phyloP scores from a whole-genome alignment of 1,140 invertebrate genomes.

The Matsumurasca onukii region DNA sequence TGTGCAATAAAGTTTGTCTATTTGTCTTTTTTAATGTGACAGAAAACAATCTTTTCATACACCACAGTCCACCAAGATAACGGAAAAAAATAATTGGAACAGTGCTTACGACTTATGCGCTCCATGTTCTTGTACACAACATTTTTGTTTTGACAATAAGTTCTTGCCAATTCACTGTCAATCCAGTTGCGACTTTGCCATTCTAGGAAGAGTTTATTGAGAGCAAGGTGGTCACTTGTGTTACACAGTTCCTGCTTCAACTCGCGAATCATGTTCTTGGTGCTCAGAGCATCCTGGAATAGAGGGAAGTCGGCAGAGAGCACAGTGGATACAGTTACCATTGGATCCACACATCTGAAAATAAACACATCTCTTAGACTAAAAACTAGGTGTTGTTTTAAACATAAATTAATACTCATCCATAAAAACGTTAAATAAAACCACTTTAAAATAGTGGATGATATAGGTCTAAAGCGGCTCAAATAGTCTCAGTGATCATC shows the following conservation, averaged over 20 bases:
- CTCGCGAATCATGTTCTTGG: constrained; percentile 47
- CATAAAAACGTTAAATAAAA: too few species aligned
- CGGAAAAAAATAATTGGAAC: too few species aligned
- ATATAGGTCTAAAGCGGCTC: too few species aligned
- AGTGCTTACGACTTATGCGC: constrained; percentile 50
- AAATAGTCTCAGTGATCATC: too few species aligned
- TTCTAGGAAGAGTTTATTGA: constrained; percentile 52
- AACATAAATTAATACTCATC: too few species aligned
- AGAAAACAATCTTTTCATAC: not conserved
- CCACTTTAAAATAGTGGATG: too few species aligned
- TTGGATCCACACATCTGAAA: constrained; percentile 50
- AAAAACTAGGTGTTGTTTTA: too few species aligned
- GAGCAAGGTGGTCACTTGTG: constrained; percentile 56
- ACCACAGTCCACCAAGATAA: not conserved
- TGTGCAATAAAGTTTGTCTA: too few species aligned
- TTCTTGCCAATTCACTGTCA: constrained; percentile 39
- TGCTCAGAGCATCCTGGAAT: constrained; percentile 42
- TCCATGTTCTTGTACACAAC: constrained; percentile 50
- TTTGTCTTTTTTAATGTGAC: constrained; percentile 11
- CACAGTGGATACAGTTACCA: constrained; percentile 46
- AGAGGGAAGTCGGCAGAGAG: constrained; percentile 45
- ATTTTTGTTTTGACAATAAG: constrained; percentile 47
- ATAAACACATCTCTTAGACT: constrained; percentile 28
- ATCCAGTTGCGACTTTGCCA: constrained; percentile 45
- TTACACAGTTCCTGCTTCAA: constrained; percentile 53